A percentile compares a stretch with the other conserved stretches of the same genome.
Evolutionary conservation across 2,113 vertebrate species (phyloP).

Genomic region (Prunella fulvescens): DNA sequence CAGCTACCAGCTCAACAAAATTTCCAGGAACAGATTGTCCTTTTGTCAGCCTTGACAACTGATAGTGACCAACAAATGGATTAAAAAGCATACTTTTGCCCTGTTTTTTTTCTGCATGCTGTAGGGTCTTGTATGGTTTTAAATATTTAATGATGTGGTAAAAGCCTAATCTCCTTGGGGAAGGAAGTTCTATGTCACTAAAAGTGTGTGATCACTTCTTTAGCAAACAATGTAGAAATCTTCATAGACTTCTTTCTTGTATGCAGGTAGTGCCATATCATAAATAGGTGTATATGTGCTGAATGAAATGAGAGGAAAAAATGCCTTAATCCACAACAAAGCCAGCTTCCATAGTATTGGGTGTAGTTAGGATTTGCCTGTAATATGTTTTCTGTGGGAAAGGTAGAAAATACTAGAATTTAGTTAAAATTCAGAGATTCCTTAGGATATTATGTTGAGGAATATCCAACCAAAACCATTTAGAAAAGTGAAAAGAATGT

Average conservation of each 20-base stretch:
- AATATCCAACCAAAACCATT: not conserved
- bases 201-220: not conserved
- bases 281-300: not conserved
- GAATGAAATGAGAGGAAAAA: not conserved
- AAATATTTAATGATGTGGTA: slow-evolving; percentile 15
- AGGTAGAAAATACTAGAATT: not conserved
- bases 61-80: not conserved
- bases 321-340: not conserved
- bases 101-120: not conserved
- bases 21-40: not conserved
- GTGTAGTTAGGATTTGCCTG: not conserved
- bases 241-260: not conserved
- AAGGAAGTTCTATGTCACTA: not conserved
- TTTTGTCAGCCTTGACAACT: not conserved
- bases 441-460: not conserved
- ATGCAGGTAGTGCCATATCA: not conserved
- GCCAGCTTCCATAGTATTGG: not conserved
- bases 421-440: not conserved
- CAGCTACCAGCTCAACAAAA: not conserved
- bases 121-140: not conserved
- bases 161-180: not conserved
- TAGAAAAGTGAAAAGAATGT: not conserved
- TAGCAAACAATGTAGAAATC: not conserved
- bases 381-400: not conserved
- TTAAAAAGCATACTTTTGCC: not conserved